Percentiles rank a stretch among this genome's conserved stretches.
phyloP scores from a whole-genome alignment of 2,888 invertebrate genomes.

The Bombylius major region DNA sequence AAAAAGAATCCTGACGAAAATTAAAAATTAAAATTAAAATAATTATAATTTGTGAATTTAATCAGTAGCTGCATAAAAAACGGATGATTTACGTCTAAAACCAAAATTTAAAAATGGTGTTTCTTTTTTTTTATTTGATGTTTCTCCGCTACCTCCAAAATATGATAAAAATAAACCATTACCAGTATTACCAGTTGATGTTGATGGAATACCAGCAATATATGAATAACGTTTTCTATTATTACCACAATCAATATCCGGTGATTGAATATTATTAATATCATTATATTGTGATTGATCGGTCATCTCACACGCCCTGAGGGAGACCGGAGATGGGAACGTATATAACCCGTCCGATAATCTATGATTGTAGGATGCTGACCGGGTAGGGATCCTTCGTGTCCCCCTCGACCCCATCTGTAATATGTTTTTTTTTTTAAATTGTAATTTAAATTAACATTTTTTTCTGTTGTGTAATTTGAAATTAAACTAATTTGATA shows the following conservation, averaged over 20 bases:
- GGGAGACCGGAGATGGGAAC: slow-evolving; percentile 82
- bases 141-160: slow-evolving; percentile 33
- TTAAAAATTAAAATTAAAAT: background rate
- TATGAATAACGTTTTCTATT: background rate
- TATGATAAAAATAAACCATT: slow-evolving; percentile 28
- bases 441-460: background rate
- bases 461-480: no score
- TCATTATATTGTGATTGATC: slow-evolving; percentile 27
- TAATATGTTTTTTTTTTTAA: slow-evolving; percentile 12
- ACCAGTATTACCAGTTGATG: slow-evolving; percentile 16
- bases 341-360: slow-evolving; percentile 55
- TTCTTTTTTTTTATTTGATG: slow-evolving; percentile 34
- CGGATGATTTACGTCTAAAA: slow-evolving; percentile 34
- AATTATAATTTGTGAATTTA: slow-evolving; percentile 11
- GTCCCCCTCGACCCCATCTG: slow-evolving; percentile 73
- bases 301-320: slow-evolving; percentile 89
- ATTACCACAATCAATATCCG: background rate
- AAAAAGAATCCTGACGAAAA: no score
- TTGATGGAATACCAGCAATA: background rate
- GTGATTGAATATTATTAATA: background rate
- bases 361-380: slow-evolving; percentile 38
- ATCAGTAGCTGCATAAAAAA: slow-evolving; percentile 34
- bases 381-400: slow-evolving; percentile 36
- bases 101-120: slow-evolving; percentile 36
- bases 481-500: no score